A percentile compares a stretch with the other conserved stretches of the same genome.
Conservation (phyloP, 1,140 invertebrate genomes). For the Mizuhopecten yessoensis region DNA sequence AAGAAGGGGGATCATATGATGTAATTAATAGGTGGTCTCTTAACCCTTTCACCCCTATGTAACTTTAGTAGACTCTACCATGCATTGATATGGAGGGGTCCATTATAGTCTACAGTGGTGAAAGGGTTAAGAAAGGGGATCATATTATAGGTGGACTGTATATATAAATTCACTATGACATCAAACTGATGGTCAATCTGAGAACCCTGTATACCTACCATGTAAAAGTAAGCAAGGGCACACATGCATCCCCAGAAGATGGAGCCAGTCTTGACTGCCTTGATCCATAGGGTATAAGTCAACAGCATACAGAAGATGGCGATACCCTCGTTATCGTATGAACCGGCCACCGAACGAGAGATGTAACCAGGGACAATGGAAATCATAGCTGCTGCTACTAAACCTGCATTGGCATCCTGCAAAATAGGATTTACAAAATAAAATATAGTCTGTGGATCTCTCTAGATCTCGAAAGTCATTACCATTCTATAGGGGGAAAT, state of each 20-base stretch:
- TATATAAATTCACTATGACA: too few species aligned
- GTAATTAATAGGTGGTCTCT: too few species aligned
- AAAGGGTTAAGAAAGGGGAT: too few species aligned
- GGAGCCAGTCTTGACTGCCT: conserved; percentile 97
- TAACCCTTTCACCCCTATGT: too few species aligned
- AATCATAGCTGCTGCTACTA: conserved; percentile 97
- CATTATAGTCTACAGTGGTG: too few species aligned
- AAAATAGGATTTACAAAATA: conserved; percentile 57
- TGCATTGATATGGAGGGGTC: too few species aligned
- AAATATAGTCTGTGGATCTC: too few species aligned
- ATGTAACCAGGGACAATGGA: conserved; percentile 99
- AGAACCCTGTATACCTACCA: conserved; percentile 89
- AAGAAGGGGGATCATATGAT: too few species aligned
- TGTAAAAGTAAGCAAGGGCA: conserved; percentile 98
- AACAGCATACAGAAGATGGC: conserved; percentile 99
- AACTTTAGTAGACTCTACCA: too few species aligned
- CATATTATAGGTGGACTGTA: too few species aligned
- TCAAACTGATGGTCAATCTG: too few species aligned
- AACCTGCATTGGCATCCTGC: conserved; percentile 94
- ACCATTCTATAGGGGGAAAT: neutral
- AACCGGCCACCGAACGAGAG: conserved; percentile 97
- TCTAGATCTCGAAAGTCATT: neutral
- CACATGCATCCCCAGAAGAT: conserved; percentile 95
- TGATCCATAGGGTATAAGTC: conserved; percentile 99
- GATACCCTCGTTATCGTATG: conserved; percentile 99